phyloP scores from a whole-genome alignment of 2,797 vertebrate genomes.

The Bradypus variegatus region DNA sequence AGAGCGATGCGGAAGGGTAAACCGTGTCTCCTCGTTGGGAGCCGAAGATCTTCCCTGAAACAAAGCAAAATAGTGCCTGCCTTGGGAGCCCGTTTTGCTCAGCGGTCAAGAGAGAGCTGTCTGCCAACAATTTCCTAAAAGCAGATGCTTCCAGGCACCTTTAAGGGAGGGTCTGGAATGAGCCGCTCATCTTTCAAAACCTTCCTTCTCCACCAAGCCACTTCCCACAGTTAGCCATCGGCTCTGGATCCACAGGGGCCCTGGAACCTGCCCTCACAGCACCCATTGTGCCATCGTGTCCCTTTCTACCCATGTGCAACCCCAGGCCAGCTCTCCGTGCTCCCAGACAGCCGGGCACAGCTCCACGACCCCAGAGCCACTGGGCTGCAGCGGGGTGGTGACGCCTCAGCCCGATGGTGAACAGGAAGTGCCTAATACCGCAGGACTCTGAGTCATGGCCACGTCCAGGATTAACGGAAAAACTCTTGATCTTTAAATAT shows the following conservation, averaged over 20 bases:
- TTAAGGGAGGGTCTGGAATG: neutral
- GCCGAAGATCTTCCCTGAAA: too few species aligned
- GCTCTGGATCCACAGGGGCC: neutral
- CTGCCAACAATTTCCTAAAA: accelerated
- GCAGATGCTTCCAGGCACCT: accelerated
- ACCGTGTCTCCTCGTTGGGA: accelerated
- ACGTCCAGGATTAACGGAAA: accelerated
- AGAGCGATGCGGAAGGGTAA: neutral
- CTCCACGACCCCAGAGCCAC: too few species aligned
- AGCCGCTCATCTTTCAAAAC: neutral
- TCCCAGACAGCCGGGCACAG: neutral
- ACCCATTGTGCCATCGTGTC: neutral
- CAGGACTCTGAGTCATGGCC: too few species aligned
- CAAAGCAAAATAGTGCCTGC: accelerated
- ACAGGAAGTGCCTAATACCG: accelerated
- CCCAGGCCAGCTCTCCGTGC: accelerated
- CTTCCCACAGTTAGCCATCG: accelerated
- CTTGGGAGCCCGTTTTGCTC: accelerated
- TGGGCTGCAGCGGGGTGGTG: accelerated
- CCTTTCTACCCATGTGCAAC: neutral
- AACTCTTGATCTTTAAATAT: neutral
- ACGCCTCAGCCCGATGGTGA: accelerated
- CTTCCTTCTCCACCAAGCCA: neutral
- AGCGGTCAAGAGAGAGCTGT: accelerated
- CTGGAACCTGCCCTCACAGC: neutral